Conservation (phyloP, 1,140 invertebrate species). For the Chlorops oryzae region DNA sequence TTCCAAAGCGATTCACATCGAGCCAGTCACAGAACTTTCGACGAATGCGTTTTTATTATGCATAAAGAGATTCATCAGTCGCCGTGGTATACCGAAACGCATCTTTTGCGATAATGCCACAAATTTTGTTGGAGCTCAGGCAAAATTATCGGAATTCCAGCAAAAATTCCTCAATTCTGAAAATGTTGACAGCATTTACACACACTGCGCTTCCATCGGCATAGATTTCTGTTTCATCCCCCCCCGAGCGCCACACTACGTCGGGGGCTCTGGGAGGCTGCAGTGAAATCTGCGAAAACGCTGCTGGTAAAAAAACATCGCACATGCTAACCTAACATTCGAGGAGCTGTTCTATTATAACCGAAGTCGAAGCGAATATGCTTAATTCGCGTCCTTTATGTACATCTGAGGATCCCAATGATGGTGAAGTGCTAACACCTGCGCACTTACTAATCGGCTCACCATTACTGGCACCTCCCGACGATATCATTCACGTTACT, state of each 20-base stretch:
- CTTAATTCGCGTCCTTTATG: conserved; percentile 25
- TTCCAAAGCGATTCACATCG: conserved; percentile 30
- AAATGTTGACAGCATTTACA: background rate
- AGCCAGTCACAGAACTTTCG: conserved; percentile 25
- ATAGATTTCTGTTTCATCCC: conserved; percentile 37
- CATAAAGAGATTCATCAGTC: conserved; percentile 30
- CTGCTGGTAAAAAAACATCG: conserved; percentile 17
- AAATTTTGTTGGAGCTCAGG: conserved; percentile 24
- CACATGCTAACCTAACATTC: conserved; percentile 19
- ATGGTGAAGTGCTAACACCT: no score
- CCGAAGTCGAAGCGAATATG: conserved; percentile 24
- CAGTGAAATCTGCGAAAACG: conserved; percentile 22
- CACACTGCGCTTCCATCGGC: background rate
- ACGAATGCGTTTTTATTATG: conserved; percentile 27
- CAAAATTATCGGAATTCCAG: conserved; percentile 14
- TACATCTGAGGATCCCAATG: conserved; percentile 24
- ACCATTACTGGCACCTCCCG: no score
- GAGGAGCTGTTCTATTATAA: conserved; percentile 20
- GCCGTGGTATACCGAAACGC: conserved; percentile 17
- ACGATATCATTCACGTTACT: no score
- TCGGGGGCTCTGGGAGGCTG: conserved; percentile 39
- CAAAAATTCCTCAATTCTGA: background rate
- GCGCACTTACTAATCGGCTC: no score
- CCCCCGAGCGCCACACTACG: conserved; percentile 31
- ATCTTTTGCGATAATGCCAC: conserved; percentile 35